phyloP scores from a whole-genome alignment of 2,888 invertebrate genomes.

The Eristalis arbustorum region DNA sequence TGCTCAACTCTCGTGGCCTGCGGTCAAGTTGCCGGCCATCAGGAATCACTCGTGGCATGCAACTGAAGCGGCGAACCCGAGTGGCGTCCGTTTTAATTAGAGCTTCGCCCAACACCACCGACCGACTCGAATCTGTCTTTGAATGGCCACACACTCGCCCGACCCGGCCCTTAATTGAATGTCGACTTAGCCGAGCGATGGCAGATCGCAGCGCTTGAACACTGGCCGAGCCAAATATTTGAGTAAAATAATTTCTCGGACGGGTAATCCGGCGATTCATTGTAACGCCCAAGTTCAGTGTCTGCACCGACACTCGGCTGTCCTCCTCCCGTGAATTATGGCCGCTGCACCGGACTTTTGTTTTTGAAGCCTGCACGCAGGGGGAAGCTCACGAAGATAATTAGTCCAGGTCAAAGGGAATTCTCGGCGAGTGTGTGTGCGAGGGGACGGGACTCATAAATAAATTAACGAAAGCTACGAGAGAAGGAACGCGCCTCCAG shows the following conservation, averaged over 20 bases:
- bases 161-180: slow-evolving; percentile 30
- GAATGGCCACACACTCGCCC: slow-evolving; percentile 3
- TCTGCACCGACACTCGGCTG: slow-evolving; percentile 4
- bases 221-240: slow-evolving; percentile 50
- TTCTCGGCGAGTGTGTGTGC: background rate
- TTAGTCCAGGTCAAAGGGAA: slow-evolving; percentile 56
- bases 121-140: background rate
- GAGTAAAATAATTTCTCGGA: slow-evolving; percentile 62
- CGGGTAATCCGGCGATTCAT: slow-evolving; percentile 31
- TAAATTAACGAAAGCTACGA: slow-evolving; percentile 60
- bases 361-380: background rate
- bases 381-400: slow-evolving; percentile 59
- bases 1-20: slow-evolving; percentile 31
- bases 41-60: slow-evolving; percentile 53
- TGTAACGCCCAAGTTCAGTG: slow-evolving; percentile 12
- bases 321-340: background rate
- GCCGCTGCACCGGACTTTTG: slow-evolving; percentile 29
- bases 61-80: slow-evolving; percentile 36
- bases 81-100: slow-evolving; percentile 59
- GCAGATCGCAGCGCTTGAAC: too few relatives aligned
- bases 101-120: background rate
- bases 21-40: slow-evolving; percentile 59
- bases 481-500: slow-evolving; percentile 5
- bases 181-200: slow-evolving; percentile 9
- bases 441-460: slow-evolving; percentile 42